phyloP scores from a whole-genome alignment of 2,797 vertebrate species.

The Gymnothorax reevesii region DNA sequence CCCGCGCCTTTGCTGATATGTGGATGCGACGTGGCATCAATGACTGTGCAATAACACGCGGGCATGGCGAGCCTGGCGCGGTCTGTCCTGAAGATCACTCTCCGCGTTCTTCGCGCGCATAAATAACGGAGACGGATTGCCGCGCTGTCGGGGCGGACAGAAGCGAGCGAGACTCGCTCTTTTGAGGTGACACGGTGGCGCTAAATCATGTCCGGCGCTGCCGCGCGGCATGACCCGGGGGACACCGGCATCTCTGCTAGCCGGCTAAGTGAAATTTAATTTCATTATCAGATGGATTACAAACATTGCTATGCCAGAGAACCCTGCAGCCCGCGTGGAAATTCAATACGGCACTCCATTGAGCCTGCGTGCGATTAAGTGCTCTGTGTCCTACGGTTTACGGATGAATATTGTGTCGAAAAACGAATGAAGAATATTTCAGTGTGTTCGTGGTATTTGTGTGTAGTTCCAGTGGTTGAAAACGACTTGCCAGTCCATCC shows the following conservation, averaged over 20 bases:
- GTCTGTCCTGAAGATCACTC: background rate
- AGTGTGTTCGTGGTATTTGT: no score
- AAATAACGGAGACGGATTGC: background rate
- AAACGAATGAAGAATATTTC: no score
- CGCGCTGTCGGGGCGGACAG: background rate
- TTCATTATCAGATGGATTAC: background rate
- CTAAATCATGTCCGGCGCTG: background rate
- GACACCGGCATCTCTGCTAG: background rate
- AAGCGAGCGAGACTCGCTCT: background rate
- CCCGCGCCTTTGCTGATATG: background rate
- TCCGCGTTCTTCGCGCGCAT: background rate
- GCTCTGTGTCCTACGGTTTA: no score
- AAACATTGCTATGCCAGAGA: background rate
- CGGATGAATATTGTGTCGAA: no score
- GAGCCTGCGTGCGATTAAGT: no score
- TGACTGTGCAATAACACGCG: background rate
- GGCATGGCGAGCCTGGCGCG: no score
- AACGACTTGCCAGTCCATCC: no score
- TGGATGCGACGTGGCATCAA: background rate
- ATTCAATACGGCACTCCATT: background rate
- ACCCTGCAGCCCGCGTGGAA: background rate
- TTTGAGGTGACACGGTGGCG: background rate
- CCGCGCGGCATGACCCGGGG: background rate
- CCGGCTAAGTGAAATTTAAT: slow-evolving; percentile 7
- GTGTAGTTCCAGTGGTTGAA: no score